Evolutionary conservation across 2,888 invertebrate genomes (phyloP), one percentile per base, ranked within the genome.

Genomic region (Lasioglossum oenotherae): DNA sequence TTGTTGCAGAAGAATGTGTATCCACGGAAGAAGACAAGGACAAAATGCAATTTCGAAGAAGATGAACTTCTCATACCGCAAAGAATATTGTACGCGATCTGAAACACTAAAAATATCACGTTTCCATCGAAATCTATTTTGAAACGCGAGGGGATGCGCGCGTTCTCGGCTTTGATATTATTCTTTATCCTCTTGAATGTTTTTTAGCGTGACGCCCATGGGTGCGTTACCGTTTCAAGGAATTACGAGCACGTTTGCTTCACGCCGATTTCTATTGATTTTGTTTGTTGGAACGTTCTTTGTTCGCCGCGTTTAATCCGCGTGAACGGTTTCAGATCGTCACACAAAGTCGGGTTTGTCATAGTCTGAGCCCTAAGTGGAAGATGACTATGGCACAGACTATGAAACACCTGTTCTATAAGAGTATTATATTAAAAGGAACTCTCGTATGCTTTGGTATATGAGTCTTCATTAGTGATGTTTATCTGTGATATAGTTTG

Each of bases 1-100:
- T 80, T 89, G 89, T 89, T 89, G 69, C 89, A 89, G 89, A 89
- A 67, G 64, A 76, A 85, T 84, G 81, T 86, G 81, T 86, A 64
- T 80, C 73, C 82, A 80, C n/a, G 80, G 83, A 82, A 44, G 86
- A 84, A 84, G 85, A 87, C 64, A 80, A 75, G 88, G 80, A 80
- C 69, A 84, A 82, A 78, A 76, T 78, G 82, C 83, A 41, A 82
- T 88, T 87, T 87, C 80, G 80, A 84, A 81, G 82, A 82, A 88
- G 88, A 88, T 72, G 88, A 88, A 87, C 82, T 85, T 81, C 78
- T 85, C 84, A 49, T 81, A 81, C 69, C 79, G 79, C 77, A 57
- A 38, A 46, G 78, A 86, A 86, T 80, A 74, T 88, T 87, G 87
- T 87, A 86, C 87, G 84, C 87, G 84, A 89, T 87, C 83, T 81